Evolutionary conservation across 2,888 invertebrate genomes (phyloP).

Genomic region (Trichacis sp.): DNA sequence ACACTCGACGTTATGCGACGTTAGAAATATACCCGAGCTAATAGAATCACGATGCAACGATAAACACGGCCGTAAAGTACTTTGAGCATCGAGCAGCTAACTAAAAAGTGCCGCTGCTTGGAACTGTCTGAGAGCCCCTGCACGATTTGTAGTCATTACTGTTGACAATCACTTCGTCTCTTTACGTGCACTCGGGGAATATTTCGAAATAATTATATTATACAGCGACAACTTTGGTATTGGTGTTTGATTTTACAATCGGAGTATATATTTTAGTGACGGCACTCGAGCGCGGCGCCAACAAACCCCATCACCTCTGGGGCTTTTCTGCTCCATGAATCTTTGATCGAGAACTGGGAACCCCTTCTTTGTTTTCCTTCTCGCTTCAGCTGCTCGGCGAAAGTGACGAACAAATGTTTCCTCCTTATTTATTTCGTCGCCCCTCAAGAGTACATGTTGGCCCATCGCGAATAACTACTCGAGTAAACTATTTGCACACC

Average conservation of each 20-base stretch:
- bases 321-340: conserved; percentile 58
- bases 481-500: background rate
- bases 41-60: conserved; percentile 2
- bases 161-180: background rate
- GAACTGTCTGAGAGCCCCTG: too few relatives aligned
- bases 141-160: conserved; percentile 12
- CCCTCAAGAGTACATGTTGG: conserved; percentile 34
- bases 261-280: conserved; percentile 40
- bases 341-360: conserved; percentile 48
- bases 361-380: conserved; percentile 23
- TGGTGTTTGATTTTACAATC: conserved; percentile 49
- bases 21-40: conserved; percentile 21
- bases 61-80: conserved; percentile 6
- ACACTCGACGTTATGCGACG: conserved; percentile 7
- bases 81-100: background rate
- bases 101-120: background rate
- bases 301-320: conserved; percentile 17
- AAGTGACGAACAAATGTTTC: conserved; percentile 58
- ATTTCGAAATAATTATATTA: conserved; percentile 8
- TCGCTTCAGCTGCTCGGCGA: conserved; percentile 33
- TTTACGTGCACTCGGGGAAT: background rate
- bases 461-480: background rate
- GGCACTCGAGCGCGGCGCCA: conserved; percentile 28
- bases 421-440: conserved; percentile 61
- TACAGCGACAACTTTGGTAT: conserved; percentile 9